Conservation (phyloP, 2,888 invertebrate genomes). For the Plagodis dolabraria region DNA sequence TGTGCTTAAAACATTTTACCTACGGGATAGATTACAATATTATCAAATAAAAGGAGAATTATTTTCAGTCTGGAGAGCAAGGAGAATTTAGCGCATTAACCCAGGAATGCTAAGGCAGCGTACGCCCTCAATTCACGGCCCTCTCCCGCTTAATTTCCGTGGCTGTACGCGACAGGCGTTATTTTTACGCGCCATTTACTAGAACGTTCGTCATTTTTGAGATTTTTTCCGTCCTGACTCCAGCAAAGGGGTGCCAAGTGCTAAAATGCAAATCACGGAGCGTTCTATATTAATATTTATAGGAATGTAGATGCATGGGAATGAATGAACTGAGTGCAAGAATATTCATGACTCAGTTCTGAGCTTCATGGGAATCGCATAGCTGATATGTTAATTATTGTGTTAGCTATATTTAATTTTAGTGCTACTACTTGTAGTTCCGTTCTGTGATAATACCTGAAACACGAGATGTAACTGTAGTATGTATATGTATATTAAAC, state of each 20-base stretch:
- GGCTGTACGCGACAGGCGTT: constrained; percentile 59
- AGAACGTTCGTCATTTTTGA: constrained; percentile 73
- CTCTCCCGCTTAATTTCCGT: constrained; percentile 54
- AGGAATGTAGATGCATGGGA: constrained; percentile 43
- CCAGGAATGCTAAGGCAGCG: constrained; percentile 42
- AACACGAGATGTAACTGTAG: too few species aligned
- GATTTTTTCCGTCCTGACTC: constrained; percentile 56
- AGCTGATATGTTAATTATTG: constrained; percentile 8
- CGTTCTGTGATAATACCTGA: not conserved
- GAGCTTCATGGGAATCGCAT: constrained; percentile 36
- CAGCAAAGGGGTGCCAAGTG: constrained; percentile 53
- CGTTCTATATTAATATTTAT: constrained; percentile 68
- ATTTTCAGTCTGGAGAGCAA: not conserved
- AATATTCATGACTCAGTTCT: constrained; percentile 52
- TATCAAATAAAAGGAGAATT: not conserved
- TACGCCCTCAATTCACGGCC: constrained; percentile 38
- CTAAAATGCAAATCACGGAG: constrained; percentile 73
- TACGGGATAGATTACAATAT: too few species aligned
- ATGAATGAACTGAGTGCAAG: constrained; percentile 48
- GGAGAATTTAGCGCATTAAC: constrained; percentile 37
- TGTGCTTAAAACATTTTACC: too few species aligned
- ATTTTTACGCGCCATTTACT: constrained; percentile 81
- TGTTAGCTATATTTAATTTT: constrained; percentile 4
- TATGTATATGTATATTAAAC: too few species aligned
- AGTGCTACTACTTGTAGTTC: not conserved